Conservation (phyloP, 2,888 invertebrate genomes). For the Agonopterix subpropinquella region DNA sequence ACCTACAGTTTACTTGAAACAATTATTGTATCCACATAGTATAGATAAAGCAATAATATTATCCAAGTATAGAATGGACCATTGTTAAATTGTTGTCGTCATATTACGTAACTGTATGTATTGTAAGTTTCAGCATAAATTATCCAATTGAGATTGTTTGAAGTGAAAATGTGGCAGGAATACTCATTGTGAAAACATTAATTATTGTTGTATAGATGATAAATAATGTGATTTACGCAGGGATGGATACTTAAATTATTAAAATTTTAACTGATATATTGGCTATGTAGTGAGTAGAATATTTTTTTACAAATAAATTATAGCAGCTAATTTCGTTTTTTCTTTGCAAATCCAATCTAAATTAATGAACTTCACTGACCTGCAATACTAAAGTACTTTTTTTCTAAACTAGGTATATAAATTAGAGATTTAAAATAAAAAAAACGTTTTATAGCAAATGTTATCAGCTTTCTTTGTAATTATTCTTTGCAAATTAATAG, state of each 20-base stretch:
- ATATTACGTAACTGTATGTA: slow-evolving; percentile 23
- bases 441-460: too few relatives aligned
- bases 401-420: too few relatives aligned
- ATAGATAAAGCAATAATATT: slow-evolving; percentile 56
- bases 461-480: too few relatives aligned
- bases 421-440: too few relatives aligned
- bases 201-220: slow-evolving; percentile 74
- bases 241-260: slow-evolving; percentile 78
- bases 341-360: neutral
- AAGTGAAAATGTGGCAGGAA: slow-evolving; percentile 52
- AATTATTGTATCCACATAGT: neutral
- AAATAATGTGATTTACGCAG: slow-evolving; percentile 76
- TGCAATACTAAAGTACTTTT: too few relatives aligned
- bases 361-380: too few relatives aligned
- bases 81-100: slow-evolving; percentile 58
- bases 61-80: slow-evolving; percentile 53
- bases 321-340: slow-evolving; percentile 57
- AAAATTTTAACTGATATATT: slow-evolving; percentile 77
- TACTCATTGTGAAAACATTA: slow-evolving; percentile 72
- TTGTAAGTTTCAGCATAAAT: slow-evolving; percentile 72
- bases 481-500: too few relatives aligned
- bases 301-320: slow-evolving; percentile 83
- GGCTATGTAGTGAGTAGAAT: slow-evolving; percentile 82
- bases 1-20: slow-evolving; percentile 10
- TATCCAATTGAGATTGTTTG: slow-evolving; percentile 58